Evolutionary conservation across 30 jellyfish, hydroid and myxozoan genomes (phyloP).

Genomic region (Cassiopea xamachana): DNA sequence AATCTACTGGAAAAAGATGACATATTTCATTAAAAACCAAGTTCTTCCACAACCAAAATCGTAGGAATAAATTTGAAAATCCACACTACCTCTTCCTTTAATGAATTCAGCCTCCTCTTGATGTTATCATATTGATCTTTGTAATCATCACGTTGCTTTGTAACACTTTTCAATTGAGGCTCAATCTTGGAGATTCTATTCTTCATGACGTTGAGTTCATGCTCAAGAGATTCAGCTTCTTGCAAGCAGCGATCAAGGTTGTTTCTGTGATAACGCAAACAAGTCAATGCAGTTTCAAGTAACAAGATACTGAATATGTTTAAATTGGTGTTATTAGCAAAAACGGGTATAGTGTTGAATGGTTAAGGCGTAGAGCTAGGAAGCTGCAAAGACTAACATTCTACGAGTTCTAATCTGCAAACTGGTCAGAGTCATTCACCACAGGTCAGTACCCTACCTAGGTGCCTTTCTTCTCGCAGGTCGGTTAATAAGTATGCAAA

Average conservation of each 20-base stretch:
- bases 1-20: neutral
- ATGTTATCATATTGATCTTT: conserved; percentile 82
- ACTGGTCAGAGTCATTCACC: no score
- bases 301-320: no score
- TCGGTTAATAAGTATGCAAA: no score
- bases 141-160: conserved; percentile 98
- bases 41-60: neutral
- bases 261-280: conserved; percentile 30
- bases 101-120: conserved; percentile 74
- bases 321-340: no score
- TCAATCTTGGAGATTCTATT: conserved; percentile 80
- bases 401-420: no score
- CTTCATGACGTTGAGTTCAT: conserved; percentile 87
- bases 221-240: conserved; percentile 93
- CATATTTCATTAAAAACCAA: neutral
- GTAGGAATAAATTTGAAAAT: neutral
- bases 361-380: no score
- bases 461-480: no score
- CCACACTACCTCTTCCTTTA: conserved; percentile 58
- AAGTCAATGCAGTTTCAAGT: neutral
- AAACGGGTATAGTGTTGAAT: no score
- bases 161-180: conserved; percentile 90
- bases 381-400: no score
- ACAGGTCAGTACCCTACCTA: no score
- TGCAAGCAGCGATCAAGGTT: conserved; percentile 90